phyloP scores from a whole-genome alignment of 2,888 invertebrate species.

The Caenorhabditis uteleia region DNA sequence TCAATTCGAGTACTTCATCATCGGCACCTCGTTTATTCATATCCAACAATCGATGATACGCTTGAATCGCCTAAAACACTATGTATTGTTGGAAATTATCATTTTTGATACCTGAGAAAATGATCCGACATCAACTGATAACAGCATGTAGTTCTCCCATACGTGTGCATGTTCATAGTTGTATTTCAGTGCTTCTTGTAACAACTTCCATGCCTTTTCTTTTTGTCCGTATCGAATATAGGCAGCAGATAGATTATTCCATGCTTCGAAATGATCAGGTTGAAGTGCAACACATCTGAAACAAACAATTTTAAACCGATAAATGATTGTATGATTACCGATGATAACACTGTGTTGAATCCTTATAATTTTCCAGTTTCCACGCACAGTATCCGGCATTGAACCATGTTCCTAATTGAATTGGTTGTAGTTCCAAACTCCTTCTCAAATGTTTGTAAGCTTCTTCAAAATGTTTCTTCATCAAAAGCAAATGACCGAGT shows the following conservation, averaged over 20 bases:
- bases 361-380: conserved; percentile 61
- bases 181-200: conserved; percentile 83
- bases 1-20: conserved; percentile 43
- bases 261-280: conserved; percentile 84
- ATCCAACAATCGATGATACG: conserved; percentile 85
- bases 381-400: conserved; percentile 65
- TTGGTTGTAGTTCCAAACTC: conserved; percentile 66
- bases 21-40: conserved; percentile 71
- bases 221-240: conserved; percentile 87
- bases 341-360: conserved; percentile 47
- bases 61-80: conserved; percentile 79
- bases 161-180: conserved; percentile 89
- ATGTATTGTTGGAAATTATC: neutral
- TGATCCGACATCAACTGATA: conserved; percentile 85
- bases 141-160: conserved; percentile 92
- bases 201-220: conserved; percentile 70
- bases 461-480: conserved; percentile 74
- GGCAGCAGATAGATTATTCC: conserved; percentile 96
- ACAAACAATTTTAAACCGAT: neutral
- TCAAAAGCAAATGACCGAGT: conserved; percentile 82
- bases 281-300: conserved; percentile 61
- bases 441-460: conserved; percentile 67
- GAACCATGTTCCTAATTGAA: conserved; percentile 64
- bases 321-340: conserved; percentile 10
- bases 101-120: conserved; percentile 72